Base-by-base conservation (phyloP, 2,113 vertebrate genomes). In the Scytalopus superciliaris region DNA sequence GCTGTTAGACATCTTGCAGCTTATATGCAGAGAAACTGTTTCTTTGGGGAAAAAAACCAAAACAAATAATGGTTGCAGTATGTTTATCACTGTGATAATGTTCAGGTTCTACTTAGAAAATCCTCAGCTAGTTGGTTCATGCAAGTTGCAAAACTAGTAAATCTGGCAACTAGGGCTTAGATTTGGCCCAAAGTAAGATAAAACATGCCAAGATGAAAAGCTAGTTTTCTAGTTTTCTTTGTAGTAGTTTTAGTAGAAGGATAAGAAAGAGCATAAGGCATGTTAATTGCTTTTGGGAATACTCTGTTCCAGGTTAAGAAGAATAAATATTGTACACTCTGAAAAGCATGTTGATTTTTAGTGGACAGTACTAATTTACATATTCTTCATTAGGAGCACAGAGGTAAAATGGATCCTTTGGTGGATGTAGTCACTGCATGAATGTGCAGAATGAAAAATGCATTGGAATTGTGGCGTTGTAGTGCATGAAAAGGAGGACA, bases 231-330 rank as follows among this genome's bases (percentile, higher is more conserved):
- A 4, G 53, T 81, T 69, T 83, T 79, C 31, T 76, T 40, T 73
- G 19, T 37, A 82, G 49, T 47, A 40, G 33, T 55, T 92, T 86
- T 63, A 67, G 52, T 19, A 86, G 55, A 7, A 82, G 62, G 64
- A 53, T 33, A 69, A 49, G 40, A 45, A 55, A 39, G 47, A 68
- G 23, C 14, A 30, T 39, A 63, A 90, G 79, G 33, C 17, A 14
- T 37, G 45, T 87, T 91, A 94, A 91, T 96, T 96, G 87, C 84
- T 94, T 95, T 87, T 62, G 87, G 85, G 93, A 96, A 83, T 96
- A 83, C 0, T 0, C 47, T 85, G 0, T 79, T 95, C 69, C 74
- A 44, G 57, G 59, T 89, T 79, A 79, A 79, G 77, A 92, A 85
- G 69, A 94, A 88, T 87, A 95, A 95, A 93, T 93, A 94, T 69